Evolutionary conservation across 2,113 vertebrate genomes (phyloP).

Genomic region (Burhinus oedicnemus): DNA sequence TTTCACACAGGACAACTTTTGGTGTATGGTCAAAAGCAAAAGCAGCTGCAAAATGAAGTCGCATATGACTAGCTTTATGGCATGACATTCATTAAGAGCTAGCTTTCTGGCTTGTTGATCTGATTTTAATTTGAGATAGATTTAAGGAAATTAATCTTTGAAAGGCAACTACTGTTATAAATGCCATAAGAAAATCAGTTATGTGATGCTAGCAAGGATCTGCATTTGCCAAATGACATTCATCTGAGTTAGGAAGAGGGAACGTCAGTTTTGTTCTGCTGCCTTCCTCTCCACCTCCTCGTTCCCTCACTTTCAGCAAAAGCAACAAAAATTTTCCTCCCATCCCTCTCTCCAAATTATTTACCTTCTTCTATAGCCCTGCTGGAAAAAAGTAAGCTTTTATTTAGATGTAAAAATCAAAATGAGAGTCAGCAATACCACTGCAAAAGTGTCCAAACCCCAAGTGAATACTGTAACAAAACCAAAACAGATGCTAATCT

Average conservation of each 20-base stretch:
- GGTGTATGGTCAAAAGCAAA: conserved; percentile 34
- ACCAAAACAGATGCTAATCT: neutral
- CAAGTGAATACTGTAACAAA: neutral
- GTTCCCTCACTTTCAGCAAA: neutral
- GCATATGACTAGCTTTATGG: neutral
- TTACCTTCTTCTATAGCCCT: neutral
- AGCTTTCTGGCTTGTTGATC: neutral
- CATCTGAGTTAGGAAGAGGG: neutral
- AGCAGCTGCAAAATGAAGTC: conserved; percentile 36
- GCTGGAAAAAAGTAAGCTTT: neutral
- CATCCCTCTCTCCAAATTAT: neutral
- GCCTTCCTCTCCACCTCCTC: neutral
- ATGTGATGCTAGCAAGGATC: neutral
- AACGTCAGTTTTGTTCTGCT: neutral
- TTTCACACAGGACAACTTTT: conserved; percentile 78
- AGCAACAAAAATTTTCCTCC: neutral
- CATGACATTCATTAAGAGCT: neutral
- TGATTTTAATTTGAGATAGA: neutral
- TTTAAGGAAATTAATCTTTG: neutral
- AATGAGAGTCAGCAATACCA: neutral
- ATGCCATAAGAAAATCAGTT: neutral
- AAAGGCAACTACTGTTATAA: neutral
- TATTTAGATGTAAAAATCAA: neutral
- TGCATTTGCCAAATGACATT: neutral
- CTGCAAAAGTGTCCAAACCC: neutral